phyloP scores from a whole-genome alignment of 2,888 invertebrate species.

The Rotaria socialis region DNA sequence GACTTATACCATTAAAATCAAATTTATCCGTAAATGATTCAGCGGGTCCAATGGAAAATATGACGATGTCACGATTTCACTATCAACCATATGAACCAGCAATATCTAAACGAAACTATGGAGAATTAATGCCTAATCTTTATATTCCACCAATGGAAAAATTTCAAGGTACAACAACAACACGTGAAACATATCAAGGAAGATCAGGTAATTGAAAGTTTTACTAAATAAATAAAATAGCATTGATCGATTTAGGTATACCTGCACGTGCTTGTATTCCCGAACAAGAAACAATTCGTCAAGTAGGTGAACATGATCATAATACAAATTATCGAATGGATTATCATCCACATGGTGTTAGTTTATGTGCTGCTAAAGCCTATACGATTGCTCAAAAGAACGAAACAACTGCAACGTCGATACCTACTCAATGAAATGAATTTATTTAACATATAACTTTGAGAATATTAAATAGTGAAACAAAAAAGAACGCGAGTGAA shows the following conservation, averaged over 20 bases:
- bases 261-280: not conserved
- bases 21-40: not conserved
- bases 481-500: too few species aligned
- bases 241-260: not conserved
- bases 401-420: not conserved
- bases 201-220: not conserved
- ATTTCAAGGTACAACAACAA: slow-evolving; percentile 40
- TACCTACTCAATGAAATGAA: not conserved
- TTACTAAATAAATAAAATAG: not conserved
- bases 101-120: not conserved
- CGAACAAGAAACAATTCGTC: not conserved
- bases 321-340: slow-evolving; percentile 38
- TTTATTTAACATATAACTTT: too few species aligned
- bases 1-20: slow-evolving; percentile 1
- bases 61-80: slow-evolving; percentile 33
- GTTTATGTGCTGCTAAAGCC: slow-evolving; percentile 43
- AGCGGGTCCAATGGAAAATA: slow-evolving; percentile 37
- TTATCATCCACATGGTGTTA: slow-evolving; percentile 41
- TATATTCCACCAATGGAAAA: slow-evolving; percentile 35
- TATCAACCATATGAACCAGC: slow-evolving; percentile 30
- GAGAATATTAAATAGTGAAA: too few species aligned
- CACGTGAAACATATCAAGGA: not conserved
- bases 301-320: not conserved
- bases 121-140: slow-evolving; percentile 21
- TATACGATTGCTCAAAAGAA: slow-evolving; percentile 34